phyloP scores from a whole-genome alignment of 2,113 vertebrate genomes.

The Ictalurus punctatus region DNA sequence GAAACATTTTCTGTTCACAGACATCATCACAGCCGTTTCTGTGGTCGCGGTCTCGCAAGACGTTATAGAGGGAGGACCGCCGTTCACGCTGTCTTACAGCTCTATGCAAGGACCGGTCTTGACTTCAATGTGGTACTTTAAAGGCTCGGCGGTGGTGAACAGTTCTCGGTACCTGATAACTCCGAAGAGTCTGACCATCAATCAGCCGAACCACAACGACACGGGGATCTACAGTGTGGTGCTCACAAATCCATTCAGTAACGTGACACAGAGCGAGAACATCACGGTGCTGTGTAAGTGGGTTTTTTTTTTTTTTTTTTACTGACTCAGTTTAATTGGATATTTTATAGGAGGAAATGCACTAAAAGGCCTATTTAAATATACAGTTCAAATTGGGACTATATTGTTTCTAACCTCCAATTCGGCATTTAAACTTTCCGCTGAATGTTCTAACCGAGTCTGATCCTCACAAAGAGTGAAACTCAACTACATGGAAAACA shows the following conservation, averaged over 20 bases:
- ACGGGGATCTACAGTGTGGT: slow-evolving; percentile 60
- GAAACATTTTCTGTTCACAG: slow-evolving; percentile 48
- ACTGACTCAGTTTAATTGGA: not conserved
- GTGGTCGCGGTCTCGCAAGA: slow-evolving; percentile 36
- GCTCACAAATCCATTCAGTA: slow-evolving; percentile 70
- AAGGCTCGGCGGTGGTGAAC: slow-evolving; percentile 45
- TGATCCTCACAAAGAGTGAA: not conserved
- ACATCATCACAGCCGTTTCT: slow-evolving; percentile 56
- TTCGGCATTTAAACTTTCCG: not conserved
- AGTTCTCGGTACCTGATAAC: slow-evolving; percentile 54
- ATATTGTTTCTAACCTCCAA: too few relatives aligned
- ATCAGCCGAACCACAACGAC: slow-evolving; percentile 53
- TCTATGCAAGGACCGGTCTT: slow-evolving; percentile 58
- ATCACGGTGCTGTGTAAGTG: slow-evolving; percentile 68
- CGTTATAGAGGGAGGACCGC: slow-evolving; percentile 56
- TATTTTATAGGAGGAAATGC: not conserved
- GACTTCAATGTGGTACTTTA: slow-evolving; percentile 62
- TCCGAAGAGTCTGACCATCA: slow-evolving; percentile 58
- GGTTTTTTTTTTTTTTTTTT: not conserved
- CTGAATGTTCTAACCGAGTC: not conserved
- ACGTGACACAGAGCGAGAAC: not conserved
- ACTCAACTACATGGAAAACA: not conserved
- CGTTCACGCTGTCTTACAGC: slow-evolving; percentile 57
- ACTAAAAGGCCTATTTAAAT: not conserved
- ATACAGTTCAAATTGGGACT: not conserved